phyloP scores from a whole-genome alignment of 1,140 invertebrate genomes.

The Drosophila bocki region DNA sequence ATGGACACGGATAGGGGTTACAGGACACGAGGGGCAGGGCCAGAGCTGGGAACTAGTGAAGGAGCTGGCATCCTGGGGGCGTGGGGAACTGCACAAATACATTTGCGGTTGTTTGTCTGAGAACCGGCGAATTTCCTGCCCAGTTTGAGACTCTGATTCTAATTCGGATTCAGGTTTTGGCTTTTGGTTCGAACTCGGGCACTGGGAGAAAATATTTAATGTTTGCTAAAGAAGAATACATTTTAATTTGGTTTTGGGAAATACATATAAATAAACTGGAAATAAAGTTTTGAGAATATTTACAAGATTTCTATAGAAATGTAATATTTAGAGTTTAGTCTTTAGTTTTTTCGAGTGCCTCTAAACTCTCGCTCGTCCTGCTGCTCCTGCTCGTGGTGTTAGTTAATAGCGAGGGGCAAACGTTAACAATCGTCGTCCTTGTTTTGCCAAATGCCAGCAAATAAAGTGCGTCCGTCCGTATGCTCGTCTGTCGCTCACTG shows the following conservation, averaged over 20 bases:
- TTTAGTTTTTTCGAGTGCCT: not conserved
- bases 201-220: not conserved
- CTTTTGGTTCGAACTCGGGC: not conserved
- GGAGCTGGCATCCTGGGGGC: not conserved
- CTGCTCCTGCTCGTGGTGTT: constrained; percentile 16
- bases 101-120: constrained; percentile 68
- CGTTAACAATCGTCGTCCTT: constrained; percentile 46
- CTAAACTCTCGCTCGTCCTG: not conserved
- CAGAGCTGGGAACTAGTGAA: not conserved
- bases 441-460: constrained; percentile 52
- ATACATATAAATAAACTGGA: not conserved
- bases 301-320: no score
- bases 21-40: constrained; percentile 3
- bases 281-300: not conserved
- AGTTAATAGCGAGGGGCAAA: constrained; percentile 44
- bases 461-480: constrained; percentile 38
- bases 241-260: not conserved
- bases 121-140: constrained; percentile 20
- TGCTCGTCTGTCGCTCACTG: not conserved
- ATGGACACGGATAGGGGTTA: constrained; percentile 13
- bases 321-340: no score
- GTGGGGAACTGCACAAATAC: constrained; percentile 53
- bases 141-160: constrained; percentile 28
- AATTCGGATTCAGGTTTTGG: constrained; percentile 20
- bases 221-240: not conserved